phyloP scores from a whole-genome alignment of 2,113 vertebrate species.

The Thunnus thynnus region DNA sequence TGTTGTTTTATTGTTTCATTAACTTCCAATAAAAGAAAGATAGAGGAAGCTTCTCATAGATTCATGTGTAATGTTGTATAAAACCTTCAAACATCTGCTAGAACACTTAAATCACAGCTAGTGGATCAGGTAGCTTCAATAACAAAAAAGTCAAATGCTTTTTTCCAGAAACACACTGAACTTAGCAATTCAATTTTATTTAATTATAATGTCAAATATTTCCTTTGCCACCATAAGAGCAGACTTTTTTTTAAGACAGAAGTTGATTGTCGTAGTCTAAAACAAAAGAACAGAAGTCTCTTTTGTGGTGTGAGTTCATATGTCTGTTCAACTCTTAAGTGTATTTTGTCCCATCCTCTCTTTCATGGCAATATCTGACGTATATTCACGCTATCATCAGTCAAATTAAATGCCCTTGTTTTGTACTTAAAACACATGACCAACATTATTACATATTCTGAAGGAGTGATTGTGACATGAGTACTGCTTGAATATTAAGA shows the following conservation, averaged over 20 bases:
- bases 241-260: neutral
- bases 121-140: neutral
- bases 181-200: conserved; percentile 3
- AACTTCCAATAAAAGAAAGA: conserved; percentile 68
- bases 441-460: too few relatives aligned
- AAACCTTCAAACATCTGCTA: conserved; percentile 39
- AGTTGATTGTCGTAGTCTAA: neutral
- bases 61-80: neutral
- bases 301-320: neutral
- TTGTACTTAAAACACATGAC: too few relatives aligned
- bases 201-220: conserved; percentile 28
- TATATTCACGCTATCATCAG: too few relatives aligned
- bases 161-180: conserved; percentile 4
- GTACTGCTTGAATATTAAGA: neutral
- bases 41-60: neutral
- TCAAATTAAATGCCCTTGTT: too few relatives aligned
- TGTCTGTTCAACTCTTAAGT: neutral
- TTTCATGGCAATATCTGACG: too few relatives aligned
- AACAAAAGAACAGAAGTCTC: neutral
- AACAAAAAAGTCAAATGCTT: neutral
- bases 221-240: neutral
- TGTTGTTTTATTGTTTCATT: conserved; percentile 69
- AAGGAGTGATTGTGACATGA: neutral
- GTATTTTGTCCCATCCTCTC: neutral
- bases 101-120: conserved; percentile 10